Evolutionary conservation across 2,797 vertebrate species (phyloP), one percentile per base, ranked within the genome.

Genomic region (Somateria mollissima): DNA sequence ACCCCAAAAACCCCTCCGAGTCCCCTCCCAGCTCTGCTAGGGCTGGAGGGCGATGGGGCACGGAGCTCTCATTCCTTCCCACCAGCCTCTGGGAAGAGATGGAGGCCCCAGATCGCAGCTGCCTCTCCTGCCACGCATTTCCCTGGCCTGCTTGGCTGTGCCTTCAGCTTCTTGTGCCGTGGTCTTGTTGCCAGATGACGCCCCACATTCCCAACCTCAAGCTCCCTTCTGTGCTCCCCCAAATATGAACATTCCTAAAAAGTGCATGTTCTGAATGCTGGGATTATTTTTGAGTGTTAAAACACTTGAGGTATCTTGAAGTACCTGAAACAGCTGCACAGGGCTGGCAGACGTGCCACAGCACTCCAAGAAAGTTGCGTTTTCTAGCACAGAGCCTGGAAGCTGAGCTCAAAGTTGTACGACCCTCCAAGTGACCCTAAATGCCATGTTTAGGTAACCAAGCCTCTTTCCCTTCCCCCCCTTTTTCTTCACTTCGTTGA

Each of bases 401-500:
- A 39, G 21, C 56, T 73, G 71, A 57, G 49, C 65, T 74, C 2
- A 0, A 4, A 34, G 7, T 14, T 28, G 24, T 20, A 6, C 7
- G 8, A 27, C 32, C 12, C 41, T 75, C 70, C 11, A 24, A 28
- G 15, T 53, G 47, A 84, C 51, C 54, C 18, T 56, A 75, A 69
- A 56, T 43, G 15, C 19, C 0, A 8, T 34, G 22, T 56, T 61
- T 19, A 51, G 62, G 43, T 43, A 45, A 18, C 57, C 36, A 20
- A 32, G 19, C 10, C 62, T 13, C 62, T 30, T 30, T 22, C 62
- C 19, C 62, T 20, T 21, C 30, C 39, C 8, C 47, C 73, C 77
- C 71, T 83, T 72, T 76, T 47, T 70, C 70, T 84, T 92, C n/a
- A 24, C 39, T 87, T 81, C 69, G 14, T 13, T 84, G 58, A 86